phyloP scores from a whole-genome alignment of 2,888 invertebrate species.

The Physocephala rufipes region DNA sequence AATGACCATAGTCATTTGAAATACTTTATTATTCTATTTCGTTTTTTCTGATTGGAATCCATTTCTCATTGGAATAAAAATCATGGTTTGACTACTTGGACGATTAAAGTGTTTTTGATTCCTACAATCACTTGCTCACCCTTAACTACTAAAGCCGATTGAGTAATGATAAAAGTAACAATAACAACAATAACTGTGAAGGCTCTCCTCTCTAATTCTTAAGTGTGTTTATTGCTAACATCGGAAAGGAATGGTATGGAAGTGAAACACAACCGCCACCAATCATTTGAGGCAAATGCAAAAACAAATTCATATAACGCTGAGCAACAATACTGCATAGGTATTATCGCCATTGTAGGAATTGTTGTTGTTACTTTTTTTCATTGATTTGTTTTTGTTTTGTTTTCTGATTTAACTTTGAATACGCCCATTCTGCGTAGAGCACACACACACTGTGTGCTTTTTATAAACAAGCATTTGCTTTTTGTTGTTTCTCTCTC shows the following conservation, averaged over 20 bases:
- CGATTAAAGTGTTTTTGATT: conserved; percentile 38
- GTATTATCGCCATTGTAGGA: conserved; percentile 15
- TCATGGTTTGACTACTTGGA: conserved; percentile 40
- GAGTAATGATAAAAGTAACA: conserved; percentile 11
- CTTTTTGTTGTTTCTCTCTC: conserved; percentile 5
- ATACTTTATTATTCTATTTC: background rate
- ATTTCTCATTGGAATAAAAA: conserved; percentile 32
- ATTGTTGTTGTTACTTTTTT: background rate
- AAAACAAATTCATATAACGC: background rate
- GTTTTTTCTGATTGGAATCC: conserved; percentile 42
- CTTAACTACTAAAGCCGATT: no score
- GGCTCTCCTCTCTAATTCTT: background rate
- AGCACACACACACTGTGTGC: background rate
- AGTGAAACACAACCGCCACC: conserved; percentile 45
- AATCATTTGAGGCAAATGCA: conserved; percentile 2
- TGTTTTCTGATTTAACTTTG: background rate
- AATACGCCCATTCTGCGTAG: conserved; percentile 13
- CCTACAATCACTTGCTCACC: background rate
- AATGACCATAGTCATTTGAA: background rate
- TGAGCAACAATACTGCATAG: background rate
- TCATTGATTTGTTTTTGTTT: conserved; percentile 6
- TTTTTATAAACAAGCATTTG: background rate
- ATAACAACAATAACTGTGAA: background rate
- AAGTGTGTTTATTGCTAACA: no score
- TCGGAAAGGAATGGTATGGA: conserved; percentile 26